Base-by-base conservation (phyloP, 1,140 invertebrate species). In the Steinernema feltiae region DNA sequence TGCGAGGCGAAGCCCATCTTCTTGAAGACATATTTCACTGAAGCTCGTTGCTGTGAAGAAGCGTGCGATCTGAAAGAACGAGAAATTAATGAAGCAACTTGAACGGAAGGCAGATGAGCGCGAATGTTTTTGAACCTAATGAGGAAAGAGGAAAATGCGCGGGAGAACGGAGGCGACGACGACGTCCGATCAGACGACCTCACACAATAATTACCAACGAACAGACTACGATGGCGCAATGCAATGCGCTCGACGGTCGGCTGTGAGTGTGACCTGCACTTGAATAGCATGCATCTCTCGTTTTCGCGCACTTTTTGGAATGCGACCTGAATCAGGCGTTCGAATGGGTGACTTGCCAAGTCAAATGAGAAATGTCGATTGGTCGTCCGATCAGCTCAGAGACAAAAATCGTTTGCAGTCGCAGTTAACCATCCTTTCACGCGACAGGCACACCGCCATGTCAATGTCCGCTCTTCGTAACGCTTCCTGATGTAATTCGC, bases 221-320 rank as follows among this genome's bases (percentile, higher is more conserved):
- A 7, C 12, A 63, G 53, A 15, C 53, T n/a, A n/a, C n/a, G 24
- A 63, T 27, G 53, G 53, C 15, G 24, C 53, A 27, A 63, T 63
- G 53, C 15, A n/a, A n/a, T n/a, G n/a, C n/a, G n/a, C n/a, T n/a
- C n/a, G n/a, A 17, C 53, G 53, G 18, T 18, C 18, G 35, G 7
- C 24, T 63, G 24, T 63, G 53, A 63, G 53, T 63, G 53, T 63
- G 53, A 63, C 53, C 53, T 27, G 53, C 53, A 63, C 12, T 63
- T 21, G 24, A 15, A 63, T 27, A 7, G 53, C 53, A 63, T 63
- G 53, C 53, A 63, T 63, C 53, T 7, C 53, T 63, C 53, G 24
- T 63, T 63, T 63, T 63, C 53, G 53, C 53, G 53, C 53, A 63
- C 53, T 63, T 63, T 63, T 63, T 27, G 53, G 53, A 63, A 15